Base-by-base conservation (phyloP, 2,797 vertebrate genomes). In the Gobionotothen gibberifrons region DNA sequence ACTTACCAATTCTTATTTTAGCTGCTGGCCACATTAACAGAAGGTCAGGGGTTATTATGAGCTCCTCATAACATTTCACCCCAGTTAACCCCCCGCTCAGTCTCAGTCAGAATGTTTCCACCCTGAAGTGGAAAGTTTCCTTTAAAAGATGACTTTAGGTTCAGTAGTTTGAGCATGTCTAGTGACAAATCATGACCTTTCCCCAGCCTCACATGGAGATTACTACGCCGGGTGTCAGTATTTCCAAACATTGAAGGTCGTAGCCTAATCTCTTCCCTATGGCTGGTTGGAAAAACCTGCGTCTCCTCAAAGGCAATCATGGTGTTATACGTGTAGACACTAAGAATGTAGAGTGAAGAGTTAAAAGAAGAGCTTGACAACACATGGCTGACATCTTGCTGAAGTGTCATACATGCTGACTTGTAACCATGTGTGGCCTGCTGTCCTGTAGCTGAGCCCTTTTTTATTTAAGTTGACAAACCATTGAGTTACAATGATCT, bases 41-140 rank as follows among this genome's bases (percentile, higher is more conserved):
- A 14, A 42, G 51, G 66, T 75, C 57, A 49, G 51, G 60, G 61
- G 67, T 69, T 9, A 48, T 14, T 12, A 4, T 60, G 47, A 53
- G 29, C 44, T 60, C 19, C 62, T 0, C 44, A 46, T 70, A 56
- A 79, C 62, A 56, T 62, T 71, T 32, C 71, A 80, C 53, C 53
- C 26, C 9, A 39, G 39, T 75, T 69, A 69, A 74, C 58, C 32
- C 56, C 10, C 43, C 5, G 9, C 5, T 11, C 48, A 62, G 53
- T 43, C 55, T 0, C 14, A 26, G 40, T 17, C 55, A 21, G 55
- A 70, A 62, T 36, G 58, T 81, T 85, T 82, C 60, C 76, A 69
- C 12, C 43, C 58, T 54, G 32, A 58, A 73, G 29, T 85, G 68
- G 71, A 85, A 78, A 26, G 17, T 83, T 84, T 81, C 29, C 60